phyloP scores from a whole-genome alignment of 2,113 vertebrate species.

The Rhynchopsitta pachyrhyncha region DNA sequence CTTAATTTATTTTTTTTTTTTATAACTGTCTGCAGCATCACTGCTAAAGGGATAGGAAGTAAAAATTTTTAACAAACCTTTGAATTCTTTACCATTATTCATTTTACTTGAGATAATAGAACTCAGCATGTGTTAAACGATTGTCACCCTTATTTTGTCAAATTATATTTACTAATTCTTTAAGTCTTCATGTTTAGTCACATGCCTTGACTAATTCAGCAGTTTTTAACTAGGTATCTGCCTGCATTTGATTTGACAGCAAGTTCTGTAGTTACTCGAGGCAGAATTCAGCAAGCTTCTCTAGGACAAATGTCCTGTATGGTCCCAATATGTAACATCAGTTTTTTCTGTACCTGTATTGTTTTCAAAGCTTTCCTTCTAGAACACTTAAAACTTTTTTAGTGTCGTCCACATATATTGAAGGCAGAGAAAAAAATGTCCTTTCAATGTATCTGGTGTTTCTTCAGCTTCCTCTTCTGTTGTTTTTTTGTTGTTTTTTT shows the following conservation, averaged over 20 bases:
- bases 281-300: not conserved
- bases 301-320: not conserved
- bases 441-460: not conserved
- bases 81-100: not conserved
- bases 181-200: not conserved
- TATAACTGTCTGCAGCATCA: not conserved
- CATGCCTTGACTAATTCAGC: not conserved
- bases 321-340: no score
- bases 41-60: not conserved
- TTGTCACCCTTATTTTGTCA: not conserved
- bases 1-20: not conserved
- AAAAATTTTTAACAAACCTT: not conserved
- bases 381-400: not conserved
- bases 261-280: not conserved
- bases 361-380: not conserved
- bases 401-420: not conserved
- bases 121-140: not conserved
- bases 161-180: not conserved
- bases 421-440: not conserved
- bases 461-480: not conserved
- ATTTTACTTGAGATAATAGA: not conserved
- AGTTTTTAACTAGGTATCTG: not conserved
- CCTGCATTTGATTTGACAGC: not conserved
- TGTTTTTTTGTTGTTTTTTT: not conserved
- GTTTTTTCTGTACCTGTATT: not conserved